phyloP scores from a whole-genome alignment of 2,888 invertebrate species.

The Herminia tarsipennalis region DNA sequence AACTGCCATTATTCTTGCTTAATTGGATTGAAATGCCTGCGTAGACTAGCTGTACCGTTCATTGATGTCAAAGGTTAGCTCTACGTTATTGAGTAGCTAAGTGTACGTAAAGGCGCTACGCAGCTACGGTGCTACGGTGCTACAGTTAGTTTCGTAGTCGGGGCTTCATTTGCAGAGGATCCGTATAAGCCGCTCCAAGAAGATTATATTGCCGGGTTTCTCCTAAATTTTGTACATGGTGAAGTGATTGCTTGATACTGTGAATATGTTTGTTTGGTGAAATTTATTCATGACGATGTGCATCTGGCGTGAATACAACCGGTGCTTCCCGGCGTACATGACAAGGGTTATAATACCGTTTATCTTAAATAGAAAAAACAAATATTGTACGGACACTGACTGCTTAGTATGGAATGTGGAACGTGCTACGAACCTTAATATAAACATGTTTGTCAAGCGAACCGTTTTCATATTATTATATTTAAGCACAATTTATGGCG shows the following conservation, averaged over 20 bases:
- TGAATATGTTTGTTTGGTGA: constrained; percentile 4
- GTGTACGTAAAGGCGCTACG: constrained; percentile 9
- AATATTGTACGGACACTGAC: not conserved
- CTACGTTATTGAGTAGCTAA: constrained; percentile 11
- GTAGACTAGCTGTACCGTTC: constrained; percentile 3
- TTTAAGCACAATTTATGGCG: too few relatives aligned
- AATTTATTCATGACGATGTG: constrained; percentile 11
- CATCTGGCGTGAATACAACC: not conserved
- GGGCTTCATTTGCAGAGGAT: constrained; percentile 13
- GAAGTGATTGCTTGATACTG: constrained; percentile 6
- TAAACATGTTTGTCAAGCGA: too few relatives aligned
- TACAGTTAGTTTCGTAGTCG: constrained; percentile 2
- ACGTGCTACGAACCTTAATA: too few relatives aligned
- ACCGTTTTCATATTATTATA: too few relatives aligned
- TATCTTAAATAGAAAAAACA: constrained; percentile 1
- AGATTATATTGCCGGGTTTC: constrained; percentile 8
- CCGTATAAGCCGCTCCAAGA: constrained; percentile 8
- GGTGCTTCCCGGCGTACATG: not conserved
- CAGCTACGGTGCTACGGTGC: not conserved
- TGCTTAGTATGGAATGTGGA: too few relatives aligned
- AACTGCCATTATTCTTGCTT: constrained; percentile 17
- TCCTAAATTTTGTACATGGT: not conserved
- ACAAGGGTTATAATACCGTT: constrained; percentile 1
- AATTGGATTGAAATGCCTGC: constrained; percentile 24
- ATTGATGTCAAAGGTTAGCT: constrained; percentile 17